Percentiles rank a stretch among this genome's conserved stretches.
These are phyloP conservation scores for Leucania comma DNA, from an alignment of 2,888 invertebrate genomes.

Conservation along the genomic window DNA sequence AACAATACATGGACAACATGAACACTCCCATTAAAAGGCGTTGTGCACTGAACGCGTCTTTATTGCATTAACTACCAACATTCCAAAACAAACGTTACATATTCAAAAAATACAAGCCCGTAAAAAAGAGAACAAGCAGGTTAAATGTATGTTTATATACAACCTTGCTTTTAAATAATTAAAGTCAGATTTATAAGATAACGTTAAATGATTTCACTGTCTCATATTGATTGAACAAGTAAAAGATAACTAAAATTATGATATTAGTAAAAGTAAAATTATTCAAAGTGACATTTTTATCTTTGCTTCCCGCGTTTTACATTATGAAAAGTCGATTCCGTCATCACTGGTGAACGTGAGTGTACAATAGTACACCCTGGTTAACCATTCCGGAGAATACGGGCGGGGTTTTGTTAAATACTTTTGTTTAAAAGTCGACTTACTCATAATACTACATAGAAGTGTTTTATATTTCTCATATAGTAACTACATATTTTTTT, in stretches of 20 bases:
- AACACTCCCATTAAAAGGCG: slow-evolving; percentile 66
- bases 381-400: not conserved
- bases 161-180: slow-evolving; percentile 37
- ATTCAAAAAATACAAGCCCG: slow-evolving; percentile 27
- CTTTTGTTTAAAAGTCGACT: slow-evolving; percentile 18
- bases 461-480: slow-evolving; percentile 15
- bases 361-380: slow-evolving; percentile 28
- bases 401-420: slow-evolving; percentile 29
- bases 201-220: slow-evolving; percentile 21
- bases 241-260: slow-evolving; percentile 25
- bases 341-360: not conserved
- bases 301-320: slow-evolving; percentile 10
- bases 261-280: slow-evolving; percentile 23
- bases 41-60: slow-evolving; percentile 62
- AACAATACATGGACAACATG: slow-evolving; percentile 58
- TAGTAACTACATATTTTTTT: slow-evolving; percentile 35
- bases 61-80: slow-evolving; percentile 57
- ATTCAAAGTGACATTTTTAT: slow-evolving; percentile 12
- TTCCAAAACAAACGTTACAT: slow-evolving; percentile 51
- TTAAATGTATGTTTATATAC: slow-evolving; percentile 5
- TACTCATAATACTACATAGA: slow-evolving; percentile 25
- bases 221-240: slow-evolving; percentile 27
- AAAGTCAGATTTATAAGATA: slow-evolving; percentile 29
- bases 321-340: slow-evolving; percentile 13
- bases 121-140: not conserved